Evolutionary conservation across 2,797 vertebrate genomes (phyloP).

Genomic region (Falco peregrinus): DNA sequence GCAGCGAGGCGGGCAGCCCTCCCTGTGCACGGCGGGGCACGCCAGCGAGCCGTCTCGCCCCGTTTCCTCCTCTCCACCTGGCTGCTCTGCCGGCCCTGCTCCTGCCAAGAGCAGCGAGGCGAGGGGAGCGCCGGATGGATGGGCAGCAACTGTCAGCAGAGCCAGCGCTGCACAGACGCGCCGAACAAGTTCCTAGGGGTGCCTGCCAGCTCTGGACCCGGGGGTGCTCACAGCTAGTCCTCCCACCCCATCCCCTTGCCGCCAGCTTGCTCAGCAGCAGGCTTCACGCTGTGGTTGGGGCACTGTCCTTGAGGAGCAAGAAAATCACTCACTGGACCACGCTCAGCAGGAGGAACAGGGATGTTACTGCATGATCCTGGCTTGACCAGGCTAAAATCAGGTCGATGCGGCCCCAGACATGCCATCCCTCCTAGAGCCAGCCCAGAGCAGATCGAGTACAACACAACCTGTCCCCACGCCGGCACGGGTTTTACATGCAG

Average conservation of each 20-base stretch:
- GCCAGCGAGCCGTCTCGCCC: background rate
- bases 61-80: constrained; percentile 26
- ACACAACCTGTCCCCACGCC: fast-evolving
- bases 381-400: fast-evolving
- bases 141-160: background rate
- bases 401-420: fast-evolving
- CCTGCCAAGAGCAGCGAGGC: constrained; percentile 34
- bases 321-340: fast-evolving
- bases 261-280: background rate
- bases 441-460: background rate
- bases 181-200: background rate
- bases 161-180: background rate
- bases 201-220: background rate
- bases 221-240: background rate
- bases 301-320: fast-evolving
- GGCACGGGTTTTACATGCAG: fast-evolving
- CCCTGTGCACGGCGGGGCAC: background rate
- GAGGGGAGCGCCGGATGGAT: background rate
- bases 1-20: background rate
- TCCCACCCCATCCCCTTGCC: background rate
- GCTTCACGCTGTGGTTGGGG: background rate
- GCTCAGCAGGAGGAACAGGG: background rate
- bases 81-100: background rate
- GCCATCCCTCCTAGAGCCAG: too few species aligned
- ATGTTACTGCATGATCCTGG: fast-evolving